These are phyloP conservation scores for Glomeris maerens DNA, from an alignment of 1,140 invertebrate genomes.

Conservation along the genomic window DNA sequence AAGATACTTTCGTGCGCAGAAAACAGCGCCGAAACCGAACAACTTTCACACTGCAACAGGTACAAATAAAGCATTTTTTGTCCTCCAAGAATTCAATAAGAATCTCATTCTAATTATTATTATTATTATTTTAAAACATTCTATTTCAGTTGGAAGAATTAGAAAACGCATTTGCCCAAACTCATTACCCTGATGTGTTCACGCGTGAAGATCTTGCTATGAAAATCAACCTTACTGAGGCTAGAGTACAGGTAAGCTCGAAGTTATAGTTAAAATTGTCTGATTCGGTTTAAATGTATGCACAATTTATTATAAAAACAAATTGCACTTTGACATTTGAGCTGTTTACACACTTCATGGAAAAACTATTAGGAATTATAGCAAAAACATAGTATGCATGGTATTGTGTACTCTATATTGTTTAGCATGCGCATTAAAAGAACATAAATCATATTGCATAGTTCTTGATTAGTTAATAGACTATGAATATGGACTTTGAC, in stretches of 20 bases:
- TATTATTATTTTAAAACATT: conserved; percentile 16
- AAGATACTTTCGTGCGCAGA: conserved; percentile 87
- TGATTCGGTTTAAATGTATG: no score
- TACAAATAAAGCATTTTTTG: conserved; percentile 29
- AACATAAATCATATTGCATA: no score
- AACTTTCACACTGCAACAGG: conserved; percentile 91
- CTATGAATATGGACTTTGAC: no score
- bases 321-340: no score
- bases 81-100: conserved; percentile 1
- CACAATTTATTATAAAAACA: no score
- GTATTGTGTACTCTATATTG: no score
- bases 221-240: conserved; percentile 95
- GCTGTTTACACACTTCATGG: no score
- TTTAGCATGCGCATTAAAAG: no score
- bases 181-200: conserved; percentile 96
- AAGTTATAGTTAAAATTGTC: no score
- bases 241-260: conserved; percentile 75
- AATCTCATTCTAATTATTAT: background rate
- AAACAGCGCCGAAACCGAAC: conserved; percentile 92
- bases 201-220: conserved; percentile 94
- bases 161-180: conserved; percentile 92
- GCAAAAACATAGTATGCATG: no score
- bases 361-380: no score
- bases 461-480: no score
- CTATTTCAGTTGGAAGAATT: conserved; percentile 71